phyloP scores from a whole-genome alignment of 1,140 invertebrate species.

The roundworm (Caenorhabditis elegans) region DNA sequence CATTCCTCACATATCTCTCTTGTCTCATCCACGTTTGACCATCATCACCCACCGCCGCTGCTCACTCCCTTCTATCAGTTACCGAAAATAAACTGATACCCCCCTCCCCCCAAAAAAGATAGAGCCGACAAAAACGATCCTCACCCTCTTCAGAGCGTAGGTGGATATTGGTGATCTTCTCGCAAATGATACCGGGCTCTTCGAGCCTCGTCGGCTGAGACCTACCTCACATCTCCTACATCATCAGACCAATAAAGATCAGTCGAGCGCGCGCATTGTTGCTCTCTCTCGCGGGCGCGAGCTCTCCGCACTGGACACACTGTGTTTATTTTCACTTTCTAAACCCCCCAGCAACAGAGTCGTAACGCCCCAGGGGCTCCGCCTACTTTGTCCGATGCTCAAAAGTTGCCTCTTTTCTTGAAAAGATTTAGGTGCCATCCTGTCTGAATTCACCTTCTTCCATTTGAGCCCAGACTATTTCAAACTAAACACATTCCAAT shows the following conservation, averaged over 20 bases:
- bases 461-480: background rate
- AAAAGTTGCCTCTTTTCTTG: slow-evolving; percentile 27
- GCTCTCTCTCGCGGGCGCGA: background rate
- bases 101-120: background rate
- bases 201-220: background rate
- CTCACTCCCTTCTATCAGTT: background rate
- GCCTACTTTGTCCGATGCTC: background rate
- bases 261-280: background rate
- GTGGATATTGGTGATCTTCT: background rate
- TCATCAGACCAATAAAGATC: slow-evolving; percentile 33
- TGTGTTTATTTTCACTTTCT: slow-evolving; percentile 29
- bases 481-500: background rate
- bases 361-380: slow-evolving; percentile 5
- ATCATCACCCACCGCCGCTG: background rate
- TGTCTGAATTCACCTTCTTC: background rate
- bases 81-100: background rate
- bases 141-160: background rate
- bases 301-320: slow-evolving; percentile 20
- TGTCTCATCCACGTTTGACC: background rate
- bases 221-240: slow-evolving; percentile 1
- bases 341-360: background rate
- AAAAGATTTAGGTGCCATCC: background rate
- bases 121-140: background rate
- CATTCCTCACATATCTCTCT: background rate
- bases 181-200: background rate